Evolutionary conservation across 2,888 invertebrate genomes (phyloP), one percentile per base, ranked within the genome.

Genomic region (Lysandra coridon): DNA sequence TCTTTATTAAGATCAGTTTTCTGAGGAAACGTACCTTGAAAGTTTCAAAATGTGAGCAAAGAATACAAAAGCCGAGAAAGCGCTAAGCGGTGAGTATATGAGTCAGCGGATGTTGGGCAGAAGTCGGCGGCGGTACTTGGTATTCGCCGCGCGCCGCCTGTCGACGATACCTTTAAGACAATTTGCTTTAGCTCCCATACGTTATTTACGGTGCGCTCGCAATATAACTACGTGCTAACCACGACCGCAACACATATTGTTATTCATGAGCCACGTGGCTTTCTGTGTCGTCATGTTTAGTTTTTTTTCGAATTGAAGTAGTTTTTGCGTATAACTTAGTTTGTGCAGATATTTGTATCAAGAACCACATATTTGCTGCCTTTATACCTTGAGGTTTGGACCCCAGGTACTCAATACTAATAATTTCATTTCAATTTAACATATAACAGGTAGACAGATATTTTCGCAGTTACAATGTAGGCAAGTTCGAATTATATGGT

Each of bases 61-160:
- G 33, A 53, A 53, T 49, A 75, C 53, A 30, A 57, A 76, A 76
- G 53, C 53, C 33, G 53, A 30, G 30, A 23, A 86, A 86, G 84
- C 88, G 89, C 88, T 89, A 89, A 86, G 83, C 83, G 85, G 85
- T 85, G 85, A 57, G 87, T 88, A 85, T 90, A 88, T 90, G 91
- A 91, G 88, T 90, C 90, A 89, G 91, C 92, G 88, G 89, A 91
- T 92, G 91, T 92, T 90, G 90, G 89, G 86, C 83, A 84, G 87
- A 80, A 82, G 84, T 81, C 81, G 78, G 74, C 81, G 78, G 74
- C 14, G 75, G 79, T 90, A 90, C 85, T 93, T 93, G 89, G 88
- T 92, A 93, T 93, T 89, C 93, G 82, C 84, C 86, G 80, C 81
- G 74, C 83, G 82, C 83, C 83, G 85, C 84, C 86, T 87, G 84